A percentile compares a stretch with the other conserved stretches of the same genome.
These are phyloP conservation scores for Merops nubicus DNA, from an alignment of 2,113 vertebrate species.

Conservation along the genomic window DNA sequence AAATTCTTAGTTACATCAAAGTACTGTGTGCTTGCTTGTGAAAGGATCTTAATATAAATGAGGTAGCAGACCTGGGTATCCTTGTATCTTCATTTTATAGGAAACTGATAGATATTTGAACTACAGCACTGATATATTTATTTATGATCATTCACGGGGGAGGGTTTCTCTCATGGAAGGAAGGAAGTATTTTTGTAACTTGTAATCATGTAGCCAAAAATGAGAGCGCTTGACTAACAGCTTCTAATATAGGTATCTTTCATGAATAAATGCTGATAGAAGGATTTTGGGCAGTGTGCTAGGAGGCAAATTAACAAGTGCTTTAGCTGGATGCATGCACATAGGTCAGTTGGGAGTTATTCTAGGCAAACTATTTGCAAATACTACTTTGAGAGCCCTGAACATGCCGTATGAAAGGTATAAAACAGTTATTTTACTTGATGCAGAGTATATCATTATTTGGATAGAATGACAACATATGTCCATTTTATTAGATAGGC, in stretches of 20 bases:
- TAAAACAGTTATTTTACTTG: background rate
- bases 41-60: background rate
- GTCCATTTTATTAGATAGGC: accelerated
- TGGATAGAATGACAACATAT: background rate
- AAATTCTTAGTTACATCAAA: background rate
- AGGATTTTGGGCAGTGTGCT: background rate
- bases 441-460: background rate
- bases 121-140: background rate
- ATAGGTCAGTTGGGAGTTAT: background rate
- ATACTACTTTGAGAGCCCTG: background rate
- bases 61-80: background rate
- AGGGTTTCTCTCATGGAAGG: background rate
- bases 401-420: background rate
- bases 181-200: background rate
- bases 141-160: background rate
- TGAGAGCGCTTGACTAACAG: background rate
- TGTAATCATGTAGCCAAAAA: background rate
- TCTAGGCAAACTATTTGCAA: background rate
- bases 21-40: background rate
- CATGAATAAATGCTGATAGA: background rate
- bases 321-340: background rate
- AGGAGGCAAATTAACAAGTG: background rate
- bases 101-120: background rate
- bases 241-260: background rate
- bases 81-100: background rate